Percentiles rank a stretch among this genome's conserved stretches.
Conservation (phyloP, 2,113 vertebrate genomes). For the Xiphias gladius region DNA sequence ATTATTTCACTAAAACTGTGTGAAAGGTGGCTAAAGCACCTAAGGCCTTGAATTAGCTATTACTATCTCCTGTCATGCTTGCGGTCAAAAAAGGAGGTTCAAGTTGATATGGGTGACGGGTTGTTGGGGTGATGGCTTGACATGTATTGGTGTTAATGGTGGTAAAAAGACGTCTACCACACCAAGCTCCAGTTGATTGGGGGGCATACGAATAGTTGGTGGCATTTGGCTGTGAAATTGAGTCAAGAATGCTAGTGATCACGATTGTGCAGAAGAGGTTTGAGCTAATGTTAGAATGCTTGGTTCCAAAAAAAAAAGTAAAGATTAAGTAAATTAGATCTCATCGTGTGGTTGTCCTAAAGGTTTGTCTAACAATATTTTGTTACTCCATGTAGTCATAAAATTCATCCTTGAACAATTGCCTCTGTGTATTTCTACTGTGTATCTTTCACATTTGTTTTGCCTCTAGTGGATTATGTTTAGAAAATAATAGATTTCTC, state of each 20-base stretch:
- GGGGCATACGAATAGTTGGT: constrained; percentile 35
- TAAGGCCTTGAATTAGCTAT: constrained; percentile 55
- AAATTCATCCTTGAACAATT: neutral
- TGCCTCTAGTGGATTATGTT: neutral
- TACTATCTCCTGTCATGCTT: constrained; percentile 40
- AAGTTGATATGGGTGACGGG: constrained; percentile 31
- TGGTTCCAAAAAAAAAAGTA: neutral
- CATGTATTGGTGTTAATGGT: constrained; percentile 42
- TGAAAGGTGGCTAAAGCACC: constrained; percentile 27
- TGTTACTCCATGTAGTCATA: no score
- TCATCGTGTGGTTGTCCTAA: neutral
- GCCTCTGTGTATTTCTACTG: neutral
- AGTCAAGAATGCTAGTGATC: constrained; percentile 36
- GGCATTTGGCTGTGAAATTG: constrained; percentile 64
- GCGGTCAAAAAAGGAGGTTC: constrained; percentile 39
- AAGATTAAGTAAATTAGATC: neutral
- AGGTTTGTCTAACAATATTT: neutral
- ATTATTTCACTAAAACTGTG: constrained; percentile 40
- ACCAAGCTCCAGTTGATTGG: constrained; percentile 21
- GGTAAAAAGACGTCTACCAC: constrained; percentile 18
- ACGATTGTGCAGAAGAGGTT: constrained; percentile 2
- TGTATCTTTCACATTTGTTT: neutral
- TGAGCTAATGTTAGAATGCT: constrained; percentile 7
- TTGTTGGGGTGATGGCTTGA: constrained; percentile 29
- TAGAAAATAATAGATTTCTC: neutral